Percentiles rank a stretch among this genome's conserved stretches.
Conservation (phyloP, 2,797 vertebrate genomes). For the Selene dorsalis region DNA sequence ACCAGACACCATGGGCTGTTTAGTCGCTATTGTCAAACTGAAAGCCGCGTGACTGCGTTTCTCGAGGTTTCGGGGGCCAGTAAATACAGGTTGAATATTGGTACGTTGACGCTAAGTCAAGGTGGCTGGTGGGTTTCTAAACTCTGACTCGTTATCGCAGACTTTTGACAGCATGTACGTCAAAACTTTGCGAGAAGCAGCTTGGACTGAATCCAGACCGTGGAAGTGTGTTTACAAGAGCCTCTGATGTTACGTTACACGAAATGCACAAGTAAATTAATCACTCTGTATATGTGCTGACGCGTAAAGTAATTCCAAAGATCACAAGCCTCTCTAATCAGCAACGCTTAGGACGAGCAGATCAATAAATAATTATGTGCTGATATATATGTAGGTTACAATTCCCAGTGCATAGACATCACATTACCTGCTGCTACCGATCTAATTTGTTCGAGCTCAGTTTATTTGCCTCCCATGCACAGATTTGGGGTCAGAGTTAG, state of each 20-base stretch:
- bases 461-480: not conserved
- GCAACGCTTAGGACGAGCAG: not conserved
- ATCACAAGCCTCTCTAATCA: not conserved
- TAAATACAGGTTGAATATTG: not conserved
- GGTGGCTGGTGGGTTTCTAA: not conserved
- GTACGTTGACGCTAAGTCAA: not conserved
- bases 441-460: not conserved
- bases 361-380: not conserved
- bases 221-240: not conserved
- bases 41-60: constrained; percentile 31
- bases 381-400: not conserved
- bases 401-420: not conserved
- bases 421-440: not conserved
- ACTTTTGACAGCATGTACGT: not conserved
- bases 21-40: constrained; percentile 27
- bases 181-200: not conserved
- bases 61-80: constrained; percentile 20
- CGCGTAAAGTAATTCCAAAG: constrained; percentile 22
- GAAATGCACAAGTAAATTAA: no score
- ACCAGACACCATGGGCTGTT: not conserved
- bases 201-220: not conserved
- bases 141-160: not conserved
- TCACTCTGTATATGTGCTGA: not conserved
- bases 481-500: not conserved
- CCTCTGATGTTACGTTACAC: not conserved